Evolutionary conservation across 2,797 vertebrate species (phyloP), one percentile per base, ranked within the genome.

Genomic region (Brachyrhaphis roseni): DNA sequence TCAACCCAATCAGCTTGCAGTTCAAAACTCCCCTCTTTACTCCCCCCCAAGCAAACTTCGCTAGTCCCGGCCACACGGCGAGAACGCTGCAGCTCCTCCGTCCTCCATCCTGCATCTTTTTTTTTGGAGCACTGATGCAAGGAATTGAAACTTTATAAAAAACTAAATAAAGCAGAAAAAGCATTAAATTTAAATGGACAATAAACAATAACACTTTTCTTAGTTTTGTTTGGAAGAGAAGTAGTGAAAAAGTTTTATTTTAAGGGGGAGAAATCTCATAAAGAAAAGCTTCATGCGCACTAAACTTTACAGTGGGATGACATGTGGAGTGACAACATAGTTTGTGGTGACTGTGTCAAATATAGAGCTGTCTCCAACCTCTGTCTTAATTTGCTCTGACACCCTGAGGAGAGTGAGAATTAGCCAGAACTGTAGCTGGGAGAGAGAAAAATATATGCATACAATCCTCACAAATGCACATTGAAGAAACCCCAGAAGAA

Each of bases 1-100:
- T 98, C 98, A 98, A 93, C 91, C 96, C 96, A 96, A 96, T 97
- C 96, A 96, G 95, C 96, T 96, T 94, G 96, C 97, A 96, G 96
- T 95, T 96, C 95, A 94, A 96, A 96, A 96, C 94, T 92, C 93
- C 93, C 94, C 39, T 26, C 2, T 53, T 26, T 53, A 26, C 51
- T 53, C 6, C 20, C 46, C 51, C 20, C 20, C 51, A 10, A 53
- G 3, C 39, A 41, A 70, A 93, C 94, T 95, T 93, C 77, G 92
- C 86, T 94, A 95, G 95, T 76, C 92, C 87, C 82, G 77, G 85
- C 80, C 75, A 55, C 93, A 93, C 96, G 83, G 82, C 78, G 4
- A 41, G 86, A 86, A 90, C 82, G 23, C 91, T 81, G 85, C 86
- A 53, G 8, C 91, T 94, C 89, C 95, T 96, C 91, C 76, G 11